Conservation (phyloP, 2,113 vertebrate species). For the Hoplias malabaricus region DNA sequence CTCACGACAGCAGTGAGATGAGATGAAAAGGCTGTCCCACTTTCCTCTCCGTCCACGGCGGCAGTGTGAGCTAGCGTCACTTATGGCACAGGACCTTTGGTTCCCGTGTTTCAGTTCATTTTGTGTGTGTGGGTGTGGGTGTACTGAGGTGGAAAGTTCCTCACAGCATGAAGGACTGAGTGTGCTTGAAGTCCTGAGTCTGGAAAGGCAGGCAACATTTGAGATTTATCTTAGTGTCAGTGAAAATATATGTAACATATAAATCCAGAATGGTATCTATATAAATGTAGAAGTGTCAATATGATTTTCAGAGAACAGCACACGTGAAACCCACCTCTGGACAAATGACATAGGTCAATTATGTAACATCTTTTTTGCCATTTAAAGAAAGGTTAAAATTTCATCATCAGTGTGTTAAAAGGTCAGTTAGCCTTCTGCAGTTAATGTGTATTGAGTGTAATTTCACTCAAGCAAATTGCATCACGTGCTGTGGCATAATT, state of each 20-base stretch:
- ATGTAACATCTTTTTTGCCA: background rate
- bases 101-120: slow-evolving; percentile 1
- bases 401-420: background rate
- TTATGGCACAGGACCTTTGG: background rate
- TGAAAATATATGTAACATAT: too few relatives aligned
- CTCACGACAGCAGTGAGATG: background rate
- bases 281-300: too few relatives aligned
- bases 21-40: background rate
- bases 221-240: background rate
- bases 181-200: slow-evolving; percentile 94
- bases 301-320: too few relatives aligned
- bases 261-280: background rate
- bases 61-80: background rate
- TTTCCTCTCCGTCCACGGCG: background rate
- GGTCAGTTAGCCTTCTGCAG: background rate
- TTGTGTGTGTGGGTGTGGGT: background rate
- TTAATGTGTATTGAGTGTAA: background rate
- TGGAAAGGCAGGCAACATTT: slow-evolving; percentile 21
- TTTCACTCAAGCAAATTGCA: background rate
- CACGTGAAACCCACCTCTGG: background rate
- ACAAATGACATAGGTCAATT: background rate
- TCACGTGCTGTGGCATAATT: background rate
- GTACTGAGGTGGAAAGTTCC: slow-evolving; percentile 45
- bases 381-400: background rate
- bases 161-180: slow-evolving; percentile 97